A percentile compares a stretch with the other conserved stretches of the same genome.
Evolutionary conservation across 2,888 invertebrate genomes (phyloP).

Genomic region (Heliconius cydno): DNA sequence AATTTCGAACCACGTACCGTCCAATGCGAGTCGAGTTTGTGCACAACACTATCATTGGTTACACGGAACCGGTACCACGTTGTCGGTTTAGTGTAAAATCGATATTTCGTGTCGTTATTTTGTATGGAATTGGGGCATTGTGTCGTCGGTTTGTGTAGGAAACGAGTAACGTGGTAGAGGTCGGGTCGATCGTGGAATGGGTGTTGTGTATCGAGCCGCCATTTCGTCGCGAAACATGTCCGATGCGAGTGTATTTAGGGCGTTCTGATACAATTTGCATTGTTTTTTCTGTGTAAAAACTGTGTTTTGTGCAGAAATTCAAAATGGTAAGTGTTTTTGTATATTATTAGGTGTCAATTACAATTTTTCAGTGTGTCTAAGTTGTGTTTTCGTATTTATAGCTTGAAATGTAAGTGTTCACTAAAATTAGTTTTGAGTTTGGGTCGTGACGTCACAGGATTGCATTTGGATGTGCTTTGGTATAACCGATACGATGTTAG

Average conservation of each 20-base stretch:
- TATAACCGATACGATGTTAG: conserved; percentile 26
- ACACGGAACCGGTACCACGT: conserved; percentile 64
- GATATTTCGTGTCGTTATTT: conserved; percentile 59
- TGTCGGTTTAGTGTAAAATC: conserved; percentile 59
- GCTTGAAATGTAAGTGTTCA: conserved; percentile 38
- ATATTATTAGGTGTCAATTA: conserved; percentile 42
- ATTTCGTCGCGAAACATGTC: conserved; percentile 78
- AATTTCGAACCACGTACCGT: conserved; percentile 79
- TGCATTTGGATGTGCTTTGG: conserved; percentile 41
- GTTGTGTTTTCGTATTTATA: conserved; percentile 33
- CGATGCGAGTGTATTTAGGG: conserved; percentile 68
- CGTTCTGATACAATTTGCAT: conserved; percentile 71
- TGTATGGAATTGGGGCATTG: conserved; percentile 50
- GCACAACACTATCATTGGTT: conserved; percentile 73
- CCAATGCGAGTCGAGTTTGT: conserved; percentile 76
- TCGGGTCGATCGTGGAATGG: conserved; percentile 61
- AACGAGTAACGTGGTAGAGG: conserved; percentile 61
- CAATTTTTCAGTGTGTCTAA: conserved; percentile 20
- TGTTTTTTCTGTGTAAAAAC: conserved; percentile 69
- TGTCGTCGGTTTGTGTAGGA: conserved; percentile 55
- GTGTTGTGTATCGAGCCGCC: conserved; percentile 76
- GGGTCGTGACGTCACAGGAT: conserved; percentile 50
- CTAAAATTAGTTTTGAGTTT: conserved; percentile 57
- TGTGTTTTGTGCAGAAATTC: conserved; percentile 58
- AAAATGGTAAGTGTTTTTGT: conserved; percentile 61